Percentiles rank a stretch among this genome's conserved stretches.
Conservation (phyloP, 1,140 invertebrate species). For the Phenacoccus solenopsis region DNA sequence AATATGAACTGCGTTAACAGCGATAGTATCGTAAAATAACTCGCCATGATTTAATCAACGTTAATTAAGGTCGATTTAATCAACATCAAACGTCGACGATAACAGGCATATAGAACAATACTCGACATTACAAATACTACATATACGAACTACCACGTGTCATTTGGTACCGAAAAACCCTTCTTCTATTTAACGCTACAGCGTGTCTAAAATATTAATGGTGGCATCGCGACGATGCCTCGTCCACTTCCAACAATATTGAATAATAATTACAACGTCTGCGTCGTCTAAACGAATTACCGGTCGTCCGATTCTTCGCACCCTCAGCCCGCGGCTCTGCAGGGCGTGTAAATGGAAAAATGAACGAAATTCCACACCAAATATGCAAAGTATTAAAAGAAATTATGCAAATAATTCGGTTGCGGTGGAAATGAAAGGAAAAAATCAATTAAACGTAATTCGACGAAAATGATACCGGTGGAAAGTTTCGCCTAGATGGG, state of each 20-base stretch:
- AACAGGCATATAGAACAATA: conserved; percentile 11
- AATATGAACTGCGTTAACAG: conserved; percentile 15
- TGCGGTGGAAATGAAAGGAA: too few relatives aligned
- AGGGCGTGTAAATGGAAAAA: too few relatives aligned
- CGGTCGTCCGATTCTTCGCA: too few relatives aligned
- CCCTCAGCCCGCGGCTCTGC: too few relatives aligned
- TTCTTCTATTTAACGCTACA: not conserved
- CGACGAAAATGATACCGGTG: too few relatives aligned
- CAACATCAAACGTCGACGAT: conserved; percentile 13
- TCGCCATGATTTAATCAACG: conserved; percentile 17
- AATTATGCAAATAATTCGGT: too few relatives aligned
- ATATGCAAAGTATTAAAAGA: too few relatives aligned
- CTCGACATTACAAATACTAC: not conserved
- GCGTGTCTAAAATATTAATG: conserved; percentile 12
- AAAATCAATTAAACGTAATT: too few relatives aligned
- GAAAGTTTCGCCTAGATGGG: too few relatives aligned
- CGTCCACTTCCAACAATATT: not conserved
- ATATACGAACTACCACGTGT: conserved; percentile 5
- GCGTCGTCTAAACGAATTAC: too few relatives aligned
- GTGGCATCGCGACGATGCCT: not conserved
- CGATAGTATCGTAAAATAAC: conserved; percentile 15
- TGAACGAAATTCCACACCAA: too few relatives aligned
- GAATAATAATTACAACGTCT: not conserved
- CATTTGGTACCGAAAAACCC: not conserved
- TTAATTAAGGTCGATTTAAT: conserved; percentile 18